These are phyloP conservation scores for Drosophila punjabiensis DNA, from an alignment of 1,140 invertebrate species.

Conservation along the genomic window DNA sequence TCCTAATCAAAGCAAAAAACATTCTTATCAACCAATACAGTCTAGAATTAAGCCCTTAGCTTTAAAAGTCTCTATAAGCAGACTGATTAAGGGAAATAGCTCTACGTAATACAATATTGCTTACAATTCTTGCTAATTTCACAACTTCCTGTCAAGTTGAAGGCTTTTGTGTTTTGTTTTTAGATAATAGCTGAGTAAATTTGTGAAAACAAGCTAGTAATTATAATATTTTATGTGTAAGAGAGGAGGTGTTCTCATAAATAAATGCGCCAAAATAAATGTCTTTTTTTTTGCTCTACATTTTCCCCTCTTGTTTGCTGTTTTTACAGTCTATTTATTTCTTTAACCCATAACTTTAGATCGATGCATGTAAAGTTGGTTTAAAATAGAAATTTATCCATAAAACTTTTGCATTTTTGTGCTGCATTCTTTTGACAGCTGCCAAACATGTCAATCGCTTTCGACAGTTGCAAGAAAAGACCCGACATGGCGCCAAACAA, in stretches of 20 bases:
- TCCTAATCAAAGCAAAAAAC: slow-evolving; percentile 1
- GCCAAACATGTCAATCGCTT: slow-evolving; percentile 68
- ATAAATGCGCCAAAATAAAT: not conserved
- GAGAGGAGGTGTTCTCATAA: not conserved
- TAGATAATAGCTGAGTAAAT: not conserved
- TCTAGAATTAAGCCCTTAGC: not conserved
- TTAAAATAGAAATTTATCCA: slow-evolving; percentile 1
- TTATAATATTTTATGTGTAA: not conserved
- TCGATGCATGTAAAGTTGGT: slow-evolving; percentile 5
- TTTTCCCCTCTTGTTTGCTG: not conserved
- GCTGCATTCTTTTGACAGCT: slow-evolving; percentile 56
- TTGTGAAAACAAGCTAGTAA: not conserved
- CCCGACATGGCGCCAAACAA: slow-evolving; percentile 53
- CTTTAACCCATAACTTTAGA: not conserved
- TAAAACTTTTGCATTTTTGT: slow-evolving; percentile 53
- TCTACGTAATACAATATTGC: not conserved
- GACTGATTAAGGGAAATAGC: not conserved
- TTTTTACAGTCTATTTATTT: slow-evolving; percentile 6
- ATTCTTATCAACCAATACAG: not conserved
- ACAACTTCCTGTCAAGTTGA: not conserved
- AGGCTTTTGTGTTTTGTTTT: not conserved
- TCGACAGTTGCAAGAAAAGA: slow-evolving; percentile 20
- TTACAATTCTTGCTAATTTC: slow-evolving; percentile 5
- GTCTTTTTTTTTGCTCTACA: no score
- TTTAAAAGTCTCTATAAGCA: slow-evolving; percentile 3